A percentile compares a stretch with the other conserved stretches of the same genome.
Conservation (phyloP, 2,888 invertebrate genomes). For the Ornithoptera alexandrae region DNA sequence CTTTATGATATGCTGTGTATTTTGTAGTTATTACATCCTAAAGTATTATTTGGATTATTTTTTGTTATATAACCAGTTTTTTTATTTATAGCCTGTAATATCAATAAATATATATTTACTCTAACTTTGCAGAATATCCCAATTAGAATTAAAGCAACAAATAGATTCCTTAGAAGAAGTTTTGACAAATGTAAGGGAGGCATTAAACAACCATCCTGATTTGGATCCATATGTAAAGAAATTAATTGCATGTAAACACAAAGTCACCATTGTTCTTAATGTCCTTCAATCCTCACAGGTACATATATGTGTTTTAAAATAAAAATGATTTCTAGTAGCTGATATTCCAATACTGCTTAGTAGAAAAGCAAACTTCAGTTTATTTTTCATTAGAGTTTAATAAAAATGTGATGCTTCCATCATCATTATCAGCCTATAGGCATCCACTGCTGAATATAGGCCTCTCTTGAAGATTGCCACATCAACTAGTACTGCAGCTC, state of each 20-base stretch:
- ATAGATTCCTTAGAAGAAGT: conserved; percentile 92
- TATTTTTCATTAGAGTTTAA: too few species aligned
- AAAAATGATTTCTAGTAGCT: not conserved
- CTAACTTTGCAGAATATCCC: conserved; percentile 85
- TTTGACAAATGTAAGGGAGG: conserved; percentile 88
- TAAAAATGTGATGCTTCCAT: too few species aligned
- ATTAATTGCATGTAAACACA: conserved; percentile 92
- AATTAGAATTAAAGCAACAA: conserved; percentile 91
- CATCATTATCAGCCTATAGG: too few species aligned
- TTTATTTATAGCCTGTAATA: too few species aligned
- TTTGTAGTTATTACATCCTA: too few species aligned
- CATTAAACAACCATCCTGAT: conserved; percentile 88
- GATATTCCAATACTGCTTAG: not conserved
- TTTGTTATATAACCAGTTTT: too few species aligned
- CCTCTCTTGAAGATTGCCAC: too few species aligned
- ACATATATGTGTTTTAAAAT: not conserved
- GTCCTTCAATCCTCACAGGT: conserved; percentile 94
- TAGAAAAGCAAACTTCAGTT: too few species aligned
- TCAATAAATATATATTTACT: not conserved
- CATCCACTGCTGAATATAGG: too few species aligned
- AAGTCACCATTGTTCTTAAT: conserved; percentile 94
- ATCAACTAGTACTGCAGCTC: too few species aligned
- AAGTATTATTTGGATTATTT: too few species aligned
- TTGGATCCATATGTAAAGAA: conserved; percentile 94
- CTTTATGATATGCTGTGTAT: too few species aligned